These are phyloP conservation scores for Bovichtus diacanthus DNA, from an alignment of 2,797 vertebrate species.

Conservation along the genomic window DNA sequence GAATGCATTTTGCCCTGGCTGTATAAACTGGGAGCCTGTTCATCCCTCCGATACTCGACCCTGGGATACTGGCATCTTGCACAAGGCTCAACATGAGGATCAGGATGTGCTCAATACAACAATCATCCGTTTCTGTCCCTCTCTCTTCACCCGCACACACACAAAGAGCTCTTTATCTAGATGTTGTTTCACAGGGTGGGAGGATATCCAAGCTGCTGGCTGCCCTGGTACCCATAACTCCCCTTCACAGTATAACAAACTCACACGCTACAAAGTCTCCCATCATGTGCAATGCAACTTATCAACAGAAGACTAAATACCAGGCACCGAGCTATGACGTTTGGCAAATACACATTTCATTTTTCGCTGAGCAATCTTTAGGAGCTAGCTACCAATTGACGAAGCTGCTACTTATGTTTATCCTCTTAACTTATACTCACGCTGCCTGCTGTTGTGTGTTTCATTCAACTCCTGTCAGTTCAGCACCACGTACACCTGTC, in stretches of 20 bases:
- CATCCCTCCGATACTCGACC: constrained; percentile 9
- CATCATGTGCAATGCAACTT: constrained; percentile 10
- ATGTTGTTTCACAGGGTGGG: constrained; percentile 77
- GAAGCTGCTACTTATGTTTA: constrained; percentile 56
- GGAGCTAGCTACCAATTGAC: constrained; percentile 4
- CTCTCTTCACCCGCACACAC: constrained; percentile 50
- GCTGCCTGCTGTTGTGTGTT: constrained; percentile 29
- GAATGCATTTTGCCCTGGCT: neutral
- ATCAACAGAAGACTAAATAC: neutral
- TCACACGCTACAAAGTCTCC: constrained; percentile 14
- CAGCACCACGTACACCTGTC: constrained; percentile 50
- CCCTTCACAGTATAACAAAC: constrained; percentile 11
- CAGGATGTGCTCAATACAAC: constrained; percentile 78
- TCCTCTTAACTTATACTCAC: constrained; percentile 57
- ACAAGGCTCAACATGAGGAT: constrained; percentile 76
- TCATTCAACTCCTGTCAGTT: constrained; percentile 5
- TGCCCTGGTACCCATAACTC: constrained; percentile 63
- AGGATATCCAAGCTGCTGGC: constrained; percentile 70
- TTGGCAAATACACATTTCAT: neutral
- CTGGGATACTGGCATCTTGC: constrained; percentile 68
- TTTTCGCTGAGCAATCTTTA: constrained; percentile 28
- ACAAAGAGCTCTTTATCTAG: constrained; percentile 85
- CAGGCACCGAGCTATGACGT: neutral
- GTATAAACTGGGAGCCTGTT: neutral
- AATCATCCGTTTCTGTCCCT: constrained; percentile 69